Evolutionary conservation across 2,113 vertebrate genomes (phyloP), one percentile per base, ranked within the genome.

Genomic region (Austrofundulus limnaeus): DNA sequence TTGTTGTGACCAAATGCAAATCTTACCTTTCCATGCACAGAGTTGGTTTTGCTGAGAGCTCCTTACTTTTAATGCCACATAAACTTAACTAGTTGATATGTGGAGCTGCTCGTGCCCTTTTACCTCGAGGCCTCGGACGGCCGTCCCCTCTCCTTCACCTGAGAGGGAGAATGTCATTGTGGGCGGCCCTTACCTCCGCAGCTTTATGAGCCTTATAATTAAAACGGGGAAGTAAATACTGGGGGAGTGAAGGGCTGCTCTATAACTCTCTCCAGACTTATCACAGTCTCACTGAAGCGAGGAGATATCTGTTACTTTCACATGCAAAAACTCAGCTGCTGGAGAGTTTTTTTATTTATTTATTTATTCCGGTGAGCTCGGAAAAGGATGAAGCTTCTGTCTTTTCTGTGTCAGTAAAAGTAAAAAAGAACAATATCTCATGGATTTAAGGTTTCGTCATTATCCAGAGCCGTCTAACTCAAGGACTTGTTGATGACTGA

Each of bases 131-230:
- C 74, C 63, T 87, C 64, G 65, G 49, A 70, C 70, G 85, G 78
- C 82, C 76, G 75, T 87, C 82, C 70, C 75, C 80, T 91, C 88
- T 86, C 85, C 88, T 91, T 89, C 87, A 92, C 88, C 90, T 88
- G 79, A 80, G 76, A 63, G 81, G 83, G 70, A 84, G 88, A 91
- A 92, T 90, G 92, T 92, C 90, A 91, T 57, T 56, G 59, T 64
- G 72, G 72, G 75, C 63, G 19, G 52, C 72, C 63, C 77, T 66
- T 70, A 64, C 65, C 60, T 75, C 63, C 75, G 58, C 75, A 62
- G 78, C 82, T 93, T 93, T 92, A 93, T 93, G 92, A 91, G 83
- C 87, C 91, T 89, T 92, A 91, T 92, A 92, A 93, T 93, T 91
- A 92, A 92, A 90, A 90, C 82, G 80, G 85, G 17, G 88, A 88